Base-by-base conservation (phyloP, 2,888 invertebrate genomes). In the Acanthosoma haemorrhoidale region DNA sequence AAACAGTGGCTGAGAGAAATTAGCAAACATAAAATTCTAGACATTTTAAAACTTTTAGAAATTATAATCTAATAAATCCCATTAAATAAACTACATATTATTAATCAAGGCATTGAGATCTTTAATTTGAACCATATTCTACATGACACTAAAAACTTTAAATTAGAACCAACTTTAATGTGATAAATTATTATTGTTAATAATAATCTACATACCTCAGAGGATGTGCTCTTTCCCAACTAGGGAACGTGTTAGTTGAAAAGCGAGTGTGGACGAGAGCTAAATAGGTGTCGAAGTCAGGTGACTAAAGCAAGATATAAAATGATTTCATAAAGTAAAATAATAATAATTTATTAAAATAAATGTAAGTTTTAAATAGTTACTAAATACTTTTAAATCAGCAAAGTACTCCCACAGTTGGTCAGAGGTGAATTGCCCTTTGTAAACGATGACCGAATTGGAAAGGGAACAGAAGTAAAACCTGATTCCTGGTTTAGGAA, bases 161-260 rank as follows among this genome's bases (percentile, higher is more conserved):
- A n/a, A n/a, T n/a, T n/a, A n/a, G n/a, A n/a, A n/a, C n/a, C n/a
- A n/a, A n/a, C n/a, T n/a, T n/a, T n/a, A n/a, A n/a, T n/a, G n/a
- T n/a, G n/a, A n/a, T n/a, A n/a, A n/a, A n/a, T n/a, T n/a, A n/a
- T n/a, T n/a, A n/a, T n/a, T n/a, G n/a, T n/a, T n/a, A n/a, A n/a
- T n/a, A n/a, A n/a, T n/a, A n/a, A n/a, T n/a, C n/a, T n/a, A n/a
- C n/a, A n/a, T 80, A 92, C 92, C 97, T 89, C 77, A 97, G 84
- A 13, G 99, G 99, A 83, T 99, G 98, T 16, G 99, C 98, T 77
- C 98, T 85, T 81, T 98, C 97, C 99, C 99, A 99, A 79, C 94
- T 96, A 60, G 99, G 99, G 80, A 99, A 99, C 29, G 99, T 99
- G 82, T 99, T 99, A 74, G 99, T 99, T 13, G 98, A 98, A 84